Percentiles rank a stretch among this genome's conserved stretches.
These are phyloP conservation scores for Pantherophis alleghaniensis DNA, from an alignment of 2,797 vertebrate genomes.

Conservation along the genomic window DNA sequence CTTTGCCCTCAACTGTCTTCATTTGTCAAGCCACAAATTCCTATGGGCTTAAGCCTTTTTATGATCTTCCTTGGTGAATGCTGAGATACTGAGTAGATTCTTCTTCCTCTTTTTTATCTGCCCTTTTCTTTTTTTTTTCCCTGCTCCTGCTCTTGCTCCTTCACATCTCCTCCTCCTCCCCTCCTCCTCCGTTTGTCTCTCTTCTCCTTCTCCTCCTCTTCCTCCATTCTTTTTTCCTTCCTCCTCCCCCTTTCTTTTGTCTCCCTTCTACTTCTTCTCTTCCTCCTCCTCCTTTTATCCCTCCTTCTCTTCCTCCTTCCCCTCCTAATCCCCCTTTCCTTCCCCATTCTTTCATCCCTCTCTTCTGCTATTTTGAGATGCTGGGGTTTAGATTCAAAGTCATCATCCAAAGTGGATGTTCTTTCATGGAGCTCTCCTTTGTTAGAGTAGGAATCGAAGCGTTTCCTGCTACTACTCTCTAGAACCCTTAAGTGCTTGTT, in stretches of 20 bases:
- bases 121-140: background rate
- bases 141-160: background rate
- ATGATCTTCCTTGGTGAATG: background rate
- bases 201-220: background rate
- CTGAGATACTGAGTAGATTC: background rate
- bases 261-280: too few species aligned
- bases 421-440: background rate
- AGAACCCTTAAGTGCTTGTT: background rate
- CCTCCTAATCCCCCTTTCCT: background rate
- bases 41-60: background rate
- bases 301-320: background rate
- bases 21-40: background rate
- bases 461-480: background rate
- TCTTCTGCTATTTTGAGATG: background rate
- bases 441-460: background rate
- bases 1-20: background rate
- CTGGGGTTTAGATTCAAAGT: background rate
- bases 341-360: background rate
- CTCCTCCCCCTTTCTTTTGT: background rate
- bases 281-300: too few species aligned
- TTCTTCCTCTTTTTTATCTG: background rate
- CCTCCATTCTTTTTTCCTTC: background rate
- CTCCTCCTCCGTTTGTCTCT: background rate
- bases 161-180: background rate
- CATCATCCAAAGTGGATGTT: background rate